Conservation (phyloP, 2,888 invertebrate species). For the Caenorhabditis sinica region DNA sequence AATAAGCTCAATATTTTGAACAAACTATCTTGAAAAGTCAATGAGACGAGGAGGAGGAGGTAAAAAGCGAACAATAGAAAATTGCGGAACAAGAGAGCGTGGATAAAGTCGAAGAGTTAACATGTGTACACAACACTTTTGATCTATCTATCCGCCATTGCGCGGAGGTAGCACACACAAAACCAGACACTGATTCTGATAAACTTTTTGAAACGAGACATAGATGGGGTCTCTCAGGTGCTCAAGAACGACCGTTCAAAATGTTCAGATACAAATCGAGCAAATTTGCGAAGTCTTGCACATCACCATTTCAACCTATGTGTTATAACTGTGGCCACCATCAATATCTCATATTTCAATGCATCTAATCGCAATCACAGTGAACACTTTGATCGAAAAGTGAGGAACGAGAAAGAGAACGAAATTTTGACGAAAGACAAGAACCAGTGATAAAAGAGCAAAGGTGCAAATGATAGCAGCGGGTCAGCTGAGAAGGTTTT, state of each 20-base stretch:
- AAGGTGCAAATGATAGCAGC: background rate
- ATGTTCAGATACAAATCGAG: background rate
- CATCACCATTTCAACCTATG: slow-evolving; percentile 21
- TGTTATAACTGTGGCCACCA: slow-evolving; percentile 36
- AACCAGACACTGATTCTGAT: slow-evolving; percentile 50
- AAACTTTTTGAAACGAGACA: background rate
- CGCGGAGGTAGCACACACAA: slow-evolving; percentile 48
- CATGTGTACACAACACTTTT: slow-evolving; percentile 71
- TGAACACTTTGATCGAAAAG: too few relatives aligned
- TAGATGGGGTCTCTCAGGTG: background rate
- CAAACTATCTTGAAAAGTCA: slow-evolving; percentile 33
- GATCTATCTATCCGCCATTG: slow-evolving; percentile 62
- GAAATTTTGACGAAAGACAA: background rate
- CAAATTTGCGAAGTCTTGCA: background rate
- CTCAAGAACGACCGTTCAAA: background rate
- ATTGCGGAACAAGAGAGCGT: slow-evolving; percentile 53
- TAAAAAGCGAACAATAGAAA: slow-evolving; percentile 47
- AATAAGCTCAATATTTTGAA: slow-evolving; percentile 31
- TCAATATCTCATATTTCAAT: slow-evolving; percentile 58
- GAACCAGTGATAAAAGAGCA: slow-evolving; percentile 40
- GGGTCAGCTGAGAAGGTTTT: too few relatives aligned
- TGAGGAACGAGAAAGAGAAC: too few relatives aligned
- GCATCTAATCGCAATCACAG: slow-evolving; percentile 16
- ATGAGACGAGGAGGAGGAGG: background rate
- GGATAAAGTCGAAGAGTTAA: slow-evolving; percentile 61